Evolutionary conservation across 23 tunicate genomes (phyloP).

Genomic region (Oikopleura vanhoeffeni): DNA sequence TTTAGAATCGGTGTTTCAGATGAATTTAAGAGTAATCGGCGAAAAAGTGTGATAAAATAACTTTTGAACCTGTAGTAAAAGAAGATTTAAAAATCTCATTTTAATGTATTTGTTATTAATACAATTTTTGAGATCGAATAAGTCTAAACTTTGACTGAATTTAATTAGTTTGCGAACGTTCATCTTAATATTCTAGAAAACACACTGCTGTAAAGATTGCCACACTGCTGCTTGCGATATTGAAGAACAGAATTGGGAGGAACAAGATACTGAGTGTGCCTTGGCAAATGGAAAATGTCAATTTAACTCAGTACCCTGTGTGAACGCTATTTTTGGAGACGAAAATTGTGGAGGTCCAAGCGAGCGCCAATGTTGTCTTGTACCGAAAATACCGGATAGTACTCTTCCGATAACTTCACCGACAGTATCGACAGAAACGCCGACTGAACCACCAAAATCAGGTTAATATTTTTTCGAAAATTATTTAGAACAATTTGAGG

Average conservation of each 20-base stretch:
- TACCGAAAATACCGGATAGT: neutral
- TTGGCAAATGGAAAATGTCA: neutral
- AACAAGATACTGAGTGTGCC: neutral
- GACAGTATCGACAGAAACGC: neutral
- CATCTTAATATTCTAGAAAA: too few species aligned
- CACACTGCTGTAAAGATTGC: neutral
- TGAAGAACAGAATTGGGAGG: neutral
- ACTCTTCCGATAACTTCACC: neutral
- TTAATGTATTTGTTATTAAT: too few species aligned
- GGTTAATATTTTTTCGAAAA: too few species aligned
- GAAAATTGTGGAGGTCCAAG: slow-evolving; percentile 11
- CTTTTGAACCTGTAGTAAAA: too few species aligned
- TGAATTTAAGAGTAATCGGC: too few species aligned
- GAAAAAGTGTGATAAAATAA: too few species aligned
- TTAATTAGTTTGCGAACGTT: too few species aligned
- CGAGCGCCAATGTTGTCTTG: neutral
- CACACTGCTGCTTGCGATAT: neutral
- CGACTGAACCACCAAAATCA: too few species aligned
- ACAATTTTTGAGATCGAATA: too few species aligned
- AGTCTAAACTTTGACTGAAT: too few species aligned
- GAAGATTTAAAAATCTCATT: too few species aligned
- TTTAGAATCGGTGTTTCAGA: too few species aligned
- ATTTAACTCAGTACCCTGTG: neutral
- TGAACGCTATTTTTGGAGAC: neutral
- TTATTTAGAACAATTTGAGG: neutral